Percentiles rank a stretch among this genome's conserved stretches.
Conservation (phyloP, 2,888 invertebrate genomes). For the Callyntrura sp. region DNA sequence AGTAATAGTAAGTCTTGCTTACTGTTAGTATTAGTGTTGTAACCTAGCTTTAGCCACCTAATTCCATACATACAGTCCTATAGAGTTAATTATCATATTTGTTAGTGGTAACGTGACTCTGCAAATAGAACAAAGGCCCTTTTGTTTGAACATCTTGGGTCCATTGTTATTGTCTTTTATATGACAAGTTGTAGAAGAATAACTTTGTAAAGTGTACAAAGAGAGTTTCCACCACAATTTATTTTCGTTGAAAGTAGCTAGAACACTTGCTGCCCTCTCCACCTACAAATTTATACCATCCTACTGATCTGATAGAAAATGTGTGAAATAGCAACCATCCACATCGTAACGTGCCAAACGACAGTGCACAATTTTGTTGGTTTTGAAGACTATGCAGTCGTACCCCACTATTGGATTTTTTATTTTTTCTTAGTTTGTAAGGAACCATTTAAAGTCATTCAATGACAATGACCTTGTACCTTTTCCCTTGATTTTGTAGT, state of each 20-base stretch:
- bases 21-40: no score
- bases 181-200: no score
- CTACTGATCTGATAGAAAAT: not conserved
- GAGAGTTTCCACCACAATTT: no score
- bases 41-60: no score
- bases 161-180: no score
- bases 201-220: no score
- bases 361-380: slow-evolving; percentile 7
- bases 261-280: not conserved
- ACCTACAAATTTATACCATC: not conserved
- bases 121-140: no score
- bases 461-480: slow-evolving; percentile 73
- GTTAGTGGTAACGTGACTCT: no score
- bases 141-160: no score
- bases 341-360: not conserved
- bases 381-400: not conserved
- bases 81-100: no score
- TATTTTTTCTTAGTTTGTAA: slow-evolving; percentile 14
- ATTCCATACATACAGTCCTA: no score
- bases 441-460: slow-evolving; percentile 67
- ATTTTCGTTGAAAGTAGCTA: not conserved
- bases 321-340: not conserved
- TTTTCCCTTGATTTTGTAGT: slow-evolving; percentile 87
- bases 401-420: slow-evolving; percentile 20
- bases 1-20: not conserved